Evolutionary conservation across 2,113 vertebrate genomes (phyloP).

Genomic region (Phylloscopus trochiloides): DNA sequence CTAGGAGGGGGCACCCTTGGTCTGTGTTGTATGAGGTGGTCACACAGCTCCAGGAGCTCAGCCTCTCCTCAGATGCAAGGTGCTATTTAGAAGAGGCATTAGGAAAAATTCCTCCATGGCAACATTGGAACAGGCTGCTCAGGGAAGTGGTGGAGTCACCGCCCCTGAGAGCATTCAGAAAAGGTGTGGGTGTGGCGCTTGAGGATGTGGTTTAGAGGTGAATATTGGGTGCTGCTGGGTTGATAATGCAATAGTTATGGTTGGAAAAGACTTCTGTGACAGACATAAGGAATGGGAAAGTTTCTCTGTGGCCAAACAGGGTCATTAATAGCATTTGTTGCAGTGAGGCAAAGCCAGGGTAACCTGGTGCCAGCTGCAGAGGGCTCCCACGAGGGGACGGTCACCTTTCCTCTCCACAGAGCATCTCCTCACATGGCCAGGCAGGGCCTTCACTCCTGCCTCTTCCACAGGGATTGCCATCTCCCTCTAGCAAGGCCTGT

Average conservation of each 20-base stretch:
- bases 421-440: fast-evolving
- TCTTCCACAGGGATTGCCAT: neutral
- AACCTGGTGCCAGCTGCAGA: neutral
- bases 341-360: neutral
- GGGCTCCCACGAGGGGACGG: neutral
- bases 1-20: neutral
- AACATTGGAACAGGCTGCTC: neutral
- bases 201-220: neutral
- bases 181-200: fast-evolving
- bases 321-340: neutral
- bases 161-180: neutral
- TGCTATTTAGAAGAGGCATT: neutral
- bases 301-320: neutral
- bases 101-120: neutral
- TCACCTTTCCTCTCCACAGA: neutral
- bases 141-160: neutral
- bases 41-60: neutral
- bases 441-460: neutral
- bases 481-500: neutral
- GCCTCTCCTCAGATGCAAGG: neutral
- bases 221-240: neutral
- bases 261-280: neutral
- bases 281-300: neutral
- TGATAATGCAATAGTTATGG: neutral
- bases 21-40: neutral